Evolutionary conservation across 2,797 vertebrate species (phyloP), one percentile per base, ranked within the genome.

Genomic region (Rhabdophis nuchalis): DNA sequence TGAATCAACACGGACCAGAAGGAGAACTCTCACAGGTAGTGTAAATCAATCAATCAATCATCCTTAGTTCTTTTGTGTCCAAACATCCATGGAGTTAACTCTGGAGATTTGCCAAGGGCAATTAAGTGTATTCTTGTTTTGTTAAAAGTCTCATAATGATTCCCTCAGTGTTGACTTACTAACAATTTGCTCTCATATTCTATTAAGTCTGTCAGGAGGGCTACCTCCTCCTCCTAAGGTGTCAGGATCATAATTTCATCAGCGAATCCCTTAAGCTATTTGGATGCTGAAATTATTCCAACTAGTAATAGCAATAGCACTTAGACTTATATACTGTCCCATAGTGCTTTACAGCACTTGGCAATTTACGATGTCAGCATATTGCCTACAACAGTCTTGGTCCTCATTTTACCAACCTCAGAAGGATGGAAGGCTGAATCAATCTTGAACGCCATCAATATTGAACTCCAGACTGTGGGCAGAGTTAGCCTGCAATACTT

Each of bases 11-110:
- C 97, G 95, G 41, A 98, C 93, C 12, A 98, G 98, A 86, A 97
- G 97, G 54, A 97, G 99, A 25, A 98, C 98, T 0, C 98, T 99
- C 88, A 97, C 98, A 97, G 99, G 99, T 99, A 97, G 25, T 92
- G 9, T 87, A 32, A 13, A 9, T 56, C 64, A 11, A 95, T 91
- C 90, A 41, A 4, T 13, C 10, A 0, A 89, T n/a, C 56, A 91
- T 92, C 0, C 77, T 88, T 87, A 46, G 20, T 32, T 46, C 20
- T 54, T 32, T 86, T 82, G 56, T 82, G 91, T 90, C 50, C 20
- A 23, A 9, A 14, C 72, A 87, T 5, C 86, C 86, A 9, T 87
- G 85, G 54, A 29, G 9, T 5, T 54, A 36, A 25, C 0, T 36
- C 12, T 87, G 86, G 56, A 77, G 27, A 50, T 94, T 56, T 23